Conservation (phyloP, 2,888 invertebrate genomes). For the Hypolimnas misippus region DNA sequence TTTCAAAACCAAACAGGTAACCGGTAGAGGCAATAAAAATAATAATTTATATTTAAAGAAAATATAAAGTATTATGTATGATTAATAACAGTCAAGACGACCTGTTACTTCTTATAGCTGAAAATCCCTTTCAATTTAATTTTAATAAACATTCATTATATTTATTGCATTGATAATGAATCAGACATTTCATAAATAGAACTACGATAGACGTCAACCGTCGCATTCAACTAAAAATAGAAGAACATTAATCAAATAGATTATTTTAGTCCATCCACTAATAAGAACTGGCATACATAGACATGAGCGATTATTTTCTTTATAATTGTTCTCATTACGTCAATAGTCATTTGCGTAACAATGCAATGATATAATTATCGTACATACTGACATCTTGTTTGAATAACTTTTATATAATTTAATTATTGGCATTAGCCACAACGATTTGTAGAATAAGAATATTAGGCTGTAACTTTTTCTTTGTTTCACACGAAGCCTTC, state of each 20-base stretch:
- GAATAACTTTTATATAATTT: too few species aligned
- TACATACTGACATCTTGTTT: background rate
- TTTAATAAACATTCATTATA: slow-evolving; percentile 2
- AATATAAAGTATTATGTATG: too few species aligned
- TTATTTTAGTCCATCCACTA: slow-evolving; percentile 14
- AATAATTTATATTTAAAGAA: too few species aligned
- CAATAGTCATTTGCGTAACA: slow-evolving; percentile 7
- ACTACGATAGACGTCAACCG: background rate
- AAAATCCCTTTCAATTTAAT: background rate
- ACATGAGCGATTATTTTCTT: slow-evolving; percentile 16
- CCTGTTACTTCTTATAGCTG: too few species aligned
- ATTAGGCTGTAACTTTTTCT: too few species aligned
- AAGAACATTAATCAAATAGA: background rate
- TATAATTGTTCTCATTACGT: slow-evolving; percentile 8
- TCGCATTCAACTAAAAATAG: background rate
- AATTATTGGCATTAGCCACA: too few species aligned
- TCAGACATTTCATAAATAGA: background rate
- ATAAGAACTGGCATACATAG: slow-evolving; percentile 13
- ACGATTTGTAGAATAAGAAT: too few species aligned
- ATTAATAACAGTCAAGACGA: too few species aligned
- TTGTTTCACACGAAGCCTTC: too few species aligned
- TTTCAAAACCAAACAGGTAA: too few species aligned
- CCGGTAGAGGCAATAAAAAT: too few species aligned
- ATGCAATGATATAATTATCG: slow-evolving; percentile 5
- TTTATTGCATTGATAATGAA: background rate